phyloP scores from a whole-genome alignment of 2,888 invertebrate genomes.

The Latrodectus hesperus region DNA sequence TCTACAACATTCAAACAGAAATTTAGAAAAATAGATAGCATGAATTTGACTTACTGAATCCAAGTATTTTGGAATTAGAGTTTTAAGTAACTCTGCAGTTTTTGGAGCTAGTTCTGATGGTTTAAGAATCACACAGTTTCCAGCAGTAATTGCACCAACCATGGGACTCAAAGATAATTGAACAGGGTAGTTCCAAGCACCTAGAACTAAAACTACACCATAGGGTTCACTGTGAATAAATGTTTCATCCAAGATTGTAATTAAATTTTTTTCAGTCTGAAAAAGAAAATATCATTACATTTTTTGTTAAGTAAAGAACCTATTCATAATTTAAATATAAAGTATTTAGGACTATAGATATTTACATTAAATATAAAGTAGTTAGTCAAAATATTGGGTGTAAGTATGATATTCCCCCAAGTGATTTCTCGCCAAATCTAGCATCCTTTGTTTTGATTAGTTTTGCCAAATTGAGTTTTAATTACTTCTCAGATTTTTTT shows the following conservation, averaged over 20 bases:
- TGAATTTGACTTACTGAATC: slow-evolving; percentile 77
- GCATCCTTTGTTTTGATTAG: too few relatives aligned
- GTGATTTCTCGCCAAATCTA: too few relatives aligned
- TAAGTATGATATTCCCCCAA: not conserved
- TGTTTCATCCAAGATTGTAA: slow-evolving; percentile 75
- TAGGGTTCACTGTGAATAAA: slow-evolving; percentile 85
- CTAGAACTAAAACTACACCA: slow-evolving; percentile 86
- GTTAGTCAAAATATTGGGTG: not conserved
- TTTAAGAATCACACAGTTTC: slow-evolving; percentile 76
- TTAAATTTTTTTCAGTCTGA: slow-evolving; percentile 74
- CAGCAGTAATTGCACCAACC: slow-evolving; percentile 90
- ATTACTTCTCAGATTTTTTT: too few relatives aligned
- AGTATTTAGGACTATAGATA: not conserved
- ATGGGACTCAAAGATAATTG: slow-evolving; percentile 75
- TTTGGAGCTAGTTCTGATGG: slow-evolving; percentile 91
- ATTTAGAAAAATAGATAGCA: too few relatives aligned
- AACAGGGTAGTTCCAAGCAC: slow-evolving; percentile 79
- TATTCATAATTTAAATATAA: not conserved
- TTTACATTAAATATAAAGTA: not conserved
- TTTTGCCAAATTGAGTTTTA: too few relatives aligned
- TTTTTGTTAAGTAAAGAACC: not conserved
- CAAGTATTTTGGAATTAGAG: slow-evolving; percentile 89
- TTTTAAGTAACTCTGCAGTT: slow-evolving; percentile 83
- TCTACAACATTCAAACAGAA: not conserved
- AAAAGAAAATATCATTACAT: not conserved